A percentile compares a stretch with the other conserved stretches of the same genome.
These are phyloP conservation scores for Adelognathus sp. DNA, from an alignment of 2,888 invertebrate species.

Conservation along the genomic window DNA sequence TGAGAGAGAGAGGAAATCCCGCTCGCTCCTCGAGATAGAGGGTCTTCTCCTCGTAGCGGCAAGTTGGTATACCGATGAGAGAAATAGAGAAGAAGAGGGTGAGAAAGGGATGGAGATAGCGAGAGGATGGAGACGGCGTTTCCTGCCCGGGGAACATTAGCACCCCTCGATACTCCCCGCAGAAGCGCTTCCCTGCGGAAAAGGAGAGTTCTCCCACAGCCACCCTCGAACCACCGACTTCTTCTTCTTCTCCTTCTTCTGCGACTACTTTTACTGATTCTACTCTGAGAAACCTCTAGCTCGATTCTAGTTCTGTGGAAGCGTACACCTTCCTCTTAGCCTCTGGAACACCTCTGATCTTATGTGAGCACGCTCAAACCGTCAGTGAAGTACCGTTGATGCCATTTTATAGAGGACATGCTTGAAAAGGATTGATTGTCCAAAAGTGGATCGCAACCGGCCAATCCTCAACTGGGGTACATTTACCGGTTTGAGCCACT, in stretches of 20 bases:
- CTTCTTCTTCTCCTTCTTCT: constrained; percentile 55
- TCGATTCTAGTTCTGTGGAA: constrained; percentile 25
- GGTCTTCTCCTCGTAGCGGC: constrained; percentile 16
- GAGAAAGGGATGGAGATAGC: constrained; percentile 38
- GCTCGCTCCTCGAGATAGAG: constrained; percentile 30
- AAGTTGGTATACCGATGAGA: neutral
- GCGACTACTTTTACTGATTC: constrained; percentile 39
- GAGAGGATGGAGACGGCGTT: constrained; percentile 79
- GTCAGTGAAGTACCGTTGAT: neutral
- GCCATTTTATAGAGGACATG: neutral
- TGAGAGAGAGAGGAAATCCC: constrained; percentile 9
- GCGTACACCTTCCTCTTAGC: neutral
- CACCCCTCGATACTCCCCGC: constrained; percentile 78
- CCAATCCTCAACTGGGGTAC: too few species aligned
- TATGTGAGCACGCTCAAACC: neutral
- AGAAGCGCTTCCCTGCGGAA: constrained; percentile 53
- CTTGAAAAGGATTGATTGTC: neutral
- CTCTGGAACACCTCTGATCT: neutral
- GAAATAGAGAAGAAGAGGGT: too few species aligned
- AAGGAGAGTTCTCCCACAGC: constrained; percentile 50
- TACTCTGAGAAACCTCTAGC: constrained; percentile 31
- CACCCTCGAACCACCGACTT: constrained; percentile 48
- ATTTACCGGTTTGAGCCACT: too few species aligned
- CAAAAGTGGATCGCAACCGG: neutral
- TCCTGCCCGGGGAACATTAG: constrained; percentile 81